Base-by-base conservation (phyloP, 2,888 invertebrate genomes). In the Drosophila mimetica region DNA sequence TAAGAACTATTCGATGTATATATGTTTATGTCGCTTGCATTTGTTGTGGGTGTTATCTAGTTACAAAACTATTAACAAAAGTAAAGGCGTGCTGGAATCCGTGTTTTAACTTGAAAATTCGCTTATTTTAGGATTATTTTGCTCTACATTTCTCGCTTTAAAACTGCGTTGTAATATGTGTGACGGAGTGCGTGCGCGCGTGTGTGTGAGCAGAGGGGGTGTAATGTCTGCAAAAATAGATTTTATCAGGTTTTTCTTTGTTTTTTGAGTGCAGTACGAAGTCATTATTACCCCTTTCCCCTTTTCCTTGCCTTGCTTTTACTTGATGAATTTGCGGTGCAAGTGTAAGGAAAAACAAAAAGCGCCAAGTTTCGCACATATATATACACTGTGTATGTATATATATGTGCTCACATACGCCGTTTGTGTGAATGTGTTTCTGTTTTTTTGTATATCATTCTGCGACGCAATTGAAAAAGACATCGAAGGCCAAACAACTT, bases 401-500 rank as follows among this genome's bases (percentile, higher is more conserved):
- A 9, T 20, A 2, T 18, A 11, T 37, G 34, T 36, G 11, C 39
- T 60, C 13, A 20, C 53, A 55, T 36, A 41, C 57, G 52, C 46
- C 47, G 37, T 51, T 11, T 50, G 32, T 63, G 61, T 80, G 66
- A 69, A 6, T 30, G 47, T 22, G 36, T 7, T 34, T 16, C 16
- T 60, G 28, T 18, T 39, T 53, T 28, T 18, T 48, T 57, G 59
- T 61, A 48, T 71, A 75, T 84, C 46, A 86, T 83, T 86, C 81
- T 85, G 84, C 84, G 84, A 80, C 84, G 84, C 84, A 85, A 86
- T 85, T 83, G 78, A 83, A 84, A 46, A 84, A 84, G 81, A 86
- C 86, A 83, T 86, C 74, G 88, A 85, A 85, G 88, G 84, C 84
- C 88, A 88, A 85, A 85, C 84, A 84, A 84, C 84, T 79, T 82